A percentile compares a stretch with the other conserved stretches of the same genome.
Conservation (phyloP, 2,888 invertebrate species). For the Watsonalla cultraria region DNA sequence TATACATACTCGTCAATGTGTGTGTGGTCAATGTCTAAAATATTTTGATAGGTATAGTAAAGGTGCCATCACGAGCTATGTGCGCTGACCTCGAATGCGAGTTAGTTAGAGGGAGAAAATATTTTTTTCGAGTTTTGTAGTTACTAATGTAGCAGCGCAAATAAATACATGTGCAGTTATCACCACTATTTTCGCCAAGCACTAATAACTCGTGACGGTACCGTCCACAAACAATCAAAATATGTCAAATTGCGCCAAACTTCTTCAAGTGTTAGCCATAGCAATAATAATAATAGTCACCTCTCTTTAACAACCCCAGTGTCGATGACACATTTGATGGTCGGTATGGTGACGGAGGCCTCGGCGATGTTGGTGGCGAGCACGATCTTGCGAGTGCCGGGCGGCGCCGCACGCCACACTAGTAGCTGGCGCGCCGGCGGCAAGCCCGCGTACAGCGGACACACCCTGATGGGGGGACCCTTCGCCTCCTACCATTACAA, state of each 20-base stretch:
- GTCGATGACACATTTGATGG: constrained; percentile 94
- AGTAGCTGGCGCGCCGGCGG: constrained; percentile 91
- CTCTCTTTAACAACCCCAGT: constrained; percentile 94
- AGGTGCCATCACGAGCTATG: too few relatives aligned
- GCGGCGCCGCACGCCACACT: constrained; percentile 87
- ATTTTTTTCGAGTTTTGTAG: too few relatives aligned
- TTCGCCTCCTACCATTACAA: constrained; percentile 68
- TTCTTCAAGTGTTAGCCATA: constrained; percentile 1
- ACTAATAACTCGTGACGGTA: too few relatives aligned
- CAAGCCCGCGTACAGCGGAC: constrained; percentile 94
- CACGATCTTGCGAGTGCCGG: constrained; percentile 91
- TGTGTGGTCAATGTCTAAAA: too few relatives aligned
- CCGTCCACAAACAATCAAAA: too few relatives aligned
- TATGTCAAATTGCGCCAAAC: not conserved
- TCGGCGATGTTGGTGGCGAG: constrained; percentile 98
- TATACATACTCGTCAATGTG: too few relatives aligned
- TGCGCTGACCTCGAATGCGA: too few relatives aligned
- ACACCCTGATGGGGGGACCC: constrained; percentile 85
- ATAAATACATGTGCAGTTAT: too few relatives aligned
- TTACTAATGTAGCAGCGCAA: too few relatives aligned
- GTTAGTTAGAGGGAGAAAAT: too few relatives aligned
- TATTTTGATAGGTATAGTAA: too few relatives aligned
- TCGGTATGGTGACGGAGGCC: constrained; percentile 96
- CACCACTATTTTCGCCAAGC: too few relatives aligned
- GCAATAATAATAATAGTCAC: constrained; percentile 47